Base-by-base conservation (phyloP, 2,113 vertebrate genomes). In the Alces alces region DNA sequence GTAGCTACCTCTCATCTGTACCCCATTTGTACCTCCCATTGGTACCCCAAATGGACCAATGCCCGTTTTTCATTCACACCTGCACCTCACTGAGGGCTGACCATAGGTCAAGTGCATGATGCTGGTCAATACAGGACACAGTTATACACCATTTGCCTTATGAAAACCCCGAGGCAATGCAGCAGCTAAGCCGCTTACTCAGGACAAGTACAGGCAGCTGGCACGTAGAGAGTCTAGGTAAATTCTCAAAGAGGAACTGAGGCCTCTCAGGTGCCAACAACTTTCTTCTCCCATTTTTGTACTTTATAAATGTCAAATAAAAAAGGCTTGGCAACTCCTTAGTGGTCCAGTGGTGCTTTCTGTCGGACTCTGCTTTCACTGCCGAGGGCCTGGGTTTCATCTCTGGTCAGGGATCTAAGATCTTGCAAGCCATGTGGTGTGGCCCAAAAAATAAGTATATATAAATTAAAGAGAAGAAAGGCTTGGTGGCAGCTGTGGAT, bases 61-160 rank as follows among this genome's bases (percentile, higher is more conserved):
- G 47, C 28, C 25, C 52, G 55, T 86, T 76, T 76, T 92, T 15
- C 45, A n/a, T 50, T 54, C 52, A 36, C 19, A 23, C 6, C 78
- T 50, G 16, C 7, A 16, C 7, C 28, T 52, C 55, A 6, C 0
- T 27, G n/a, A 39, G 21, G 39, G 39, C 47, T 64, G 4, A 0
- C 33, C 0, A 0, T 3, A 50, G 45, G 30, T 39, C 85, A 47
- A 23, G 60, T 10, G 3, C n/a, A 5, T 15, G 1, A 50, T 13
- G 50, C 17, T 30, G 12, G 4, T 30, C 58, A 28, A 9, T 8
- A 25, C 2, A 0, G 7, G 11, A 33, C 5, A 23, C 6, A 47
- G 2, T 12, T 9, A 0, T 55, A 28, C 70, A 43, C 70, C 43
- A 0, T 33, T 43, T 61, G 16, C 43, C 21, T 39, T 47, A 2